Evolutionary conservation across 2,888 invertebrate genomes (phyloP), one percentile per base, ranked within the genome.

Genomic region (Sthenelais limicola): DNA sequence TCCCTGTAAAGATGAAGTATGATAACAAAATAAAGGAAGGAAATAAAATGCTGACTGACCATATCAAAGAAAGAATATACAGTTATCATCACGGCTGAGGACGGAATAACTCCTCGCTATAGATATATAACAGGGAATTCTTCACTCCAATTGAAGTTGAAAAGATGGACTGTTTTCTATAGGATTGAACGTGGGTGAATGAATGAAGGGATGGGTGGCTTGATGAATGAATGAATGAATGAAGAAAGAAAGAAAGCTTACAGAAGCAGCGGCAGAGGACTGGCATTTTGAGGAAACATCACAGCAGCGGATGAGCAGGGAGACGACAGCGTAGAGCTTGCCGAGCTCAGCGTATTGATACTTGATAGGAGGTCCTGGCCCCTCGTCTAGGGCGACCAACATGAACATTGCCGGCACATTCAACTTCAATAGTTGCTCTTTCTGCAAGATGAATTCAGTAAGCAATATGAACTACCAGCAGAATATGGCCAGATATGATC

Each of bases 291-390:
- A 87, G 76, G 92, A 92, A 73, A 97, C 92, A 90, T 97, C 97
- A 89, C 96, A 97, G 88, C 96, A 96, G 71, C 97, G 92, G 79
- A 95, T 92, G 80, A 98, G 89, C 87, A 94, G 92, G 73, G 96
- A 95, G 71, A 97, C 95, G 79, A 92, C 93, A 89, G 96, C 95
- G 89, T 97, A 97, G 77, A 98, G 90, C 89, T 97, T 97, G 62
- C 94, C 94, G 54, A 97, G 91, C 88, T 98, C 98, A 0, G 96
- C 94, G 89, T 95, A 97, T 88, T 97, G 97, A 88, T 96, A 97
- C 89, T 97, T 97, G 80, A 97, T 96, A 58, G 95, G 92, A 28
- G 96, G 94, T 5, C 96, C 94, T 0, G 95, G 94, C 0, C 95
- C 94, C 85, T 97, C 97, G 82, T 97, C 97, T 85, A 96, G 91